A percentile compares a stretch with the other conserved stretches of the same genome.
These are phyloP conservation scores for Erebia palarica DNA, from an alignment of 2,888 invertebrate genomes.

Conservation along the genomic window DNA sequence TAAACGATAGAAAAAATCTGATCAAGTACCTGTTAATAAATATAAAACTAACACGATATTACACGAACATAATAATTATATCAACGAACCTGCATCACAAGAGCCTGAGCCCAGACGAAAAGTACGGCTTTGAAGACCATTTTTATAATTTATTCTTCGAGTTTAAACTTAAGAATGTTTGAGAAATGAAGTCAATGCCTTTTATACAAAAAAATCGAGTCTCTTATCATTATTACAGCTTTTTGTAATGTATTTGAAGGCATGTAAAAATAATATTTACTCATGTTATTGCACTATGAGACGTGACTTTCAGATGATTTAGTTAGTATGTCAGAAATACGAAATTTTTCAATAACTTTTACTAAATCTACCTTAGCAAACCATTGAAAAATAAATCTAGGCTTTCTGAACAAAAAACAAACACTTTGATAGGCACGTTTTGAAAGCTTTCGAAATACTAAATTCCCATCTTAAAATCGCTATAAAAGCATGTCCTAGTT, in stretches of 20 bases:
- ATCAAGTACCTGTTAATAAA: too few relatives aligned
- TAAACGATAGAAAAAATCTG: slow-evolving; percentile 11
- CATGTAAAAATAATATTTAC: too few relatives aligned
- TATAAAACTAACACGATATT: too few relatives aligned
- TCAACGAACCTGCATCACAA: slow-evolving; percentile 16
- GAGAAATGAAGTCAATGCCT: not conserved
- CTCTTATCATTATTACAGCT: not conserved
- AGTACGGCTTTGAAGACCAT: slow-evolving; percentile 43
- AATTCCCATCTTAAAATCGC: not conserved
- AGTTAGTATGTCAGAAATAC: slow-evolving; percentile 8
- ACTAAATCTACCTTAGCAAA: too few relatives aligned
- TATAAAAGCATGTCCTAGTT: slow-evolving; percentile 10
- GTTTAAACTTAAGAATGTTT: slow-evolving; percentile 22
- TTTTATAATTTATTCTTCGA: slow-evolving; percentile 15
- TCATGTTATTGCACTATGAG: too few relatives aligned
- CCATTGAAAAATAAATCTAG: too few relatives aligned
- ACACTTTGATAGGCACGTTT: not conserved
- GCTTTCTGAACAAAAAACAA: too few relatives aligned
- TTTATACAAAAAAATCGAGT: not conserved
- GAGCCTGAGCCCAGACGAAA: slow-evolving; percentile 45
- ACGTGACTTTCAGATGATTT: slow-evolving; percentile 3
- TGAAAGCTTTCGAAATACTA: not conserved
- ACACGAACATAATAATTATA: too few relatives aligned
- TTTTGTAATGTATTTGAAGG: too few relatives aligned
- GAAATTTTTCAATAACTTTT: too few relatives aligned